These are phyloP conservation scores for Rhodeus uyekii DNA, from an alignment of 2,797 vertebrate genomes.

Conservation along the genomic window DNA sequence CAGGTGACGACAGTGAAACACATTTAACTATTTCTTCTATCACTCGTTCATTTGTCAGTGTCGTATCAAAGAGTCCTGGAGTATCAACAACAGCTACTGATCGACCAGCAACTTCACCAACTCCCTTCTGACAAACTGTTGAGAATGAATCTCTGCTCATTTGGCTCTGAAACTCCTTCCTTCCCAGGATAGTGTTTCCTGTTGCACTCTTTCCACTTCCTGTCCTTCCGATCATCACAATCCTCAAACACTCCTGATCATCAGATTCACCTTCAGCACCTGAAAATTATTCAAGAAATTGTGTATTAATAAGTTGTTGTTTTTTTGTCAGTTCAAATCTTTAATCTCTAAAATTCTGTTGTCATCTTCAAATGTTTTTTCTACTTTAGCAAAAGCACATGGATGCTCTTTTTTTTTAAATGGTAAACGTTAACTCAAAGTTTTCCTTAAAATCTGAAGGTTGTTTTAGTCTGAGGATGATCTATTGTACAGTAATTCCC, in stretches of 20 bases:
- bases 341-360: too few relatives aligned
- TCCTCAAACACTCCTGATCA: background rate
- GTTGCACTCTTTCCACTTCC: background rate
- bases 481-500: too few relatives aligned
- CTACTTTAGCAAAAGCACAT: too few relatives aligned
- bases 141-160: rapidly evolving
- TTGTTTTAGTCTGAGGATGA: too few relatives aligned
- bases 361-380: too few relatives aligned
- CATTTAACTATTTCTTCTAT: background rate
- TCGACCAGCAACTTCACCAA: background rate
- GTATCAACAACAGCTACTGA: background rate
- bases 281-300: too few relatives aligned
- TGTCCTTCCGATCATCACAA: background rate
- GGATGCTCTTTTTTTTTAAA: too few relatives aligned
- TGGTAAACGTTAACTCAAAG: too few relatives aligned
- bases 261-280: too few relatives aligned
- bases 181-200: constrained; percentile 5
- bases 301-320: too few relatives aligned
- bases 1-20: background rate
- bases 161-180: background rate
- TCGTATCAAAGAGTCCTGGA: background rate
- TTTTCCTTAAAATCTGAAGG: too few relatives aligned
- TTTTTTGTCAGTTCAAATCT: too few relatives aligned
- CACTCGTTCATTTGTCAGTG: background rate
- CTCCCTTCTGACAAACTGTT: rapidly evolving